phyloP scores from a whole-genome alignment of 1,140 invertebrate genomes.

The Acromyrmex echinatior region DNA sequence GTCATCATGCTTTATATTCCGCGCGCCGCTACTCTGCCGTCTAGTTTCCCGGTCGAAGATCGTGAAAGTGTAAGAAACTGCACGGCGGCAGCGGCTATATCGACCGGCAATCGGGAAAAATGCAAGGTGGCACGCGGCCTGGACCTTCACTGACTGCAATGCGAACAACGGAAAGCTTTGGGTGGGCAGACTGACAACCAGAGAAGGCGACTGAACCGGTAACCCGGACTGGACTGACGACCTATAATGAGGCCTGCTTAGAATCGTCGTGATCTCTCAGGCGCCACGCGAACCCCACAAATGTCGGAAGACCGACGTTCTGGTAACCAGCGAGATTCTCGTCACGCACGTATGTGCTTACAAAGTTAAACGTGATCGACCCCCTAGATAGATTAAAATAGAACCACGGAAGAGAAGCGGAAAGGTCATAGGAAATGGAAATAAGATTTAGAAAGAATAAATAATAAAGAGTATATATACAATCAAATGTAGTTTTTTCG shows the following conservation, averaged over 20 bases:
- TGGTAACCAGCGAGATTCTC: slow-evolving; percentile 35
- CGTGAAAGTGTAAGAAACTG: slow-evolving; percentile 80
- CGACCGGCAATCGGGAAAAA: slow-evolving; percentile 79
- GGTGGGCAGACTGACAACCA: slow-evolving; percentile 81
- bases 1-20: slow-evolving; percentile 62
- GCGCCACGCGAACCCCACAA: slow-evolving; percentile 66
- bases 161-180: slow-evolving; percentile 62
- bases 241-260: slow-evolving; percentile 46
- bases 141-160: slow-evolving; percentile 76
- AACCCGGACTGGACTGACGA: slow-evolving; percentile 68
- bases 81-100: slow-evolving; percentile 72
- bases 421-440: slow-evolving; percentile 10
- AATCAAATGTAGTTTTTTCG: no score
- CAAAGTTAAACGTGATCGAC: neutral
- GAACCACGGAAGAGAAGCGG: neutral
- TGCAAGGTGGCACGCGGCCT: slow-evolving; percentile 80
- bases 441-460: slow-evolving; percentile 3
- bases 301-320: slow-evolving; percentile 55
- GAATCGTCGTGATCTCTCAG: slow-evolving; percentile 60
- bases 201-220: slow-evolving; percentile 72
- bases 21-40: slow-evolving; percentile 22
- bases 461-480: no score
- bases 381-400: neutral
- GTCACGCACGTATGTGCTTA: slow-evolving; percentile 41
- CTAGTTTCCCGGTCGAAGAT: slow-evolving; percentile 69